Evolutionary conservation across 2,888 invertebrate species (phyloP).

Genomic region (Seira musarum): DNA sequence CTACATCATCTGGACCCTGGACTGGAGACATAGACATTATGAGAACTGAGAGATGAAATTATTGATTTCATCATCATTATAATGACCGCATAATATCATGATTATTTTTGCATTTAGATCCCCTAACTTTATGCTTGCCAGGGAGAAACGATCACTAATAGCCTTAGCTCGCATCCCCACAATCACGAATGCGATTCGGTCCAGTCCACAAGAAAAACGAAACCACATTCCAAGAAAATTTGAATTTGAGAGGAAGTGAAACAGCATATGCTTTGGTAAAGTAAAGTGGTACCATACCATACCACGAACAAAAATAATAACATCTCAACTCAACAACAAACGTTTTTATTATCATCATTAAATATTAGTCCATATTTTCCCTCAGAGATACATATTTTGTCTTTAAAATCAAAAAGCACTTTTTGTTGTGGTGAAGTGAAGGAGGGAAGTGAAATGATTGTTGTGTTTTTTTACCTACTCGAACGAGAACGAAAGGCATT

Average conservation of each 20-base stretch:
- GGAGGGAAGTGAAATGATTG: no score
- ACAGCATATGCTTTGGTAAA: constrained; percentile 15
- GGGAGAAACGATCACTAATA: not conserved
- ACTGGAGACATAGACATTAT: no score
- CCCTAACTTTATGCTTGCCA: not conserved
- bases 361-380: constrained; percentile 40
- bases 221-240: constrained; percentile 14
- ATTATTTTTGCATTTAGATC: constrained; percentile 33
- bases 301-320: constrained; percentile 11
- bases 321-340: constrained; percentile 18
- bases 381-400: no score
- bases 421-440: no score
- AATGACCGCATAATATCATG: constrained; percentile 42
- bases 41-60: constrained; percentile 15
- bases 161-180: not conserved
- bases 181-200: not conserved
- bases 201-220: not conserved
- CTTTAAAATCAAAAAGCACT: no score
- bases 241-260: not conserved
- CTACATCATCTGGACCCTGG: no score
- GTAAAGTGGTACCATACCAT: no score
- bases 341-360: constrained; percentile 54
- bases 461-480: no score
- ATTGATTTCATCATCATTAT: constrained; percentile 45
- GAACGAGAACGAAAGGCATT: no score